Evolutionary conservation across 2,113 vertebrate species (phyloP), one percentile per base, ranked within the genome.

Genomic region (Lophotis ruficrista): DNA sequence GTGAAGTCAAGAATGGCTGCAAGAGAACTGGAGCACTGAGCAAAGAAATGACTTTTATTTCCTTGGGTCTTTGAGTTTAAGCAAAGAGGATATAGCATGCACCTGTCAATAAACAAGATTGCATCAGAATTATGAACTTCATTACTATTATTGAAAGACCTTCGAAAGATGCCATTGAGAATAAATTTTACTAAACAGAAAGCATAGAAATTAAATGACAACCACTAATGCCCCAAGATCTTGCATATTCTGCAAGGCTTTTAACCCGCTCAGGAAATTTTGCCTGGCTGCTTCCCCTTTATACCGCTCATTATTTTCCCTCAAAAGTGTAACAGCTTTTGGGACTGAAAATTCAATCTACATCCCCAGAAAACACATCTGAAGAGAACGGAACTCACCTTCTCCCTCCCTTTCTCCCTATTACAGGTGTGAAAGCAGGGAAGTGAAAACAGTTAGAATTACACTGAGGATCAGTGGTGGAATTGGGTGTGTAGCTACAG

Each of bases 391-490:
- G 89, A 78, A 58, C 6, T 15, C 12, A 71, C 9, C 10, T 78
- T 78, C 60, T 61, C 12, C 14, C 15, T 69, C 23, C 10, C 6
- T 69, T 86, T 83, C 45, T 87, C 53, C 24, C 41, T 35, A 4
- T 28, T 61, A 38, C 6, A 48, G 33, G 43, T 25, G 21, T 48
- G 48, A 48, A 73, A 93, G 31, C 16, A 54, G 30, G n/a, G 73
- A 81, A 70, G 7, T 71, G 33, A 78, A 75, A 78, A 24, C 16
- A 58, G 27, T 66, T 23, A 79, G 57, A 60, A 58, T 38, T 57
- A 33, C 35, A 45, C 12, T 0, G 0, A 48, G 10, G 27, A 45
- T 37, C 24, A 50, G 48, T 10, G 17, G 22, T 1, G 2, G 24
- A 57, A 45, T 2, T 33, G 31, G 33, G 37, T 28, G 31, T 31